phyloP scores from a whole-genome alignment of 2,888 invertebrate species.

The Chaetogeoica ovagalla region DNA sequence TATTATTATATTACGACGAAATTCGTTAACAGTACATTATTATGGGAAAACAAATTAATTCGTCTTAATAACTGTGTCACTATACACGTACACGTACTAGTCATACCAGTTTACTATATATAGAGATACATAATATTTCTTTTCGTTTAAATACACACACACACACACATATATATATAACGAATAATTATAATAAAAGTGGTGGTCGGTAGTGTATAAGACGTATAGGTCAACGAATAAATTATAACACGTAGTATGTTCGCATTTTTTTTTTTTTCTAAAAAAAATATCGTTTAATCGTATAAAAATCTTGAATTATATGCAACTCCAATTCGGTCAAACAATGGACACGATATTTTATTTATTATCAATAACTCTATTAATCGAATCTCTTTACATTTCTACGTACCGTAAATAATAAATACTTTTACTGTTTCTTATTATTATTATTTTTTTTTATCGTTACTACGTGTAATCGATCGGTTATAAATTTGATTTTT shows the following conservation, averaged over 20 bases:
- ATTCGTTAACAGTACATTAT: too few relatives aligned
- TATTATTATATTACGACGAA: too few relatives aligned
- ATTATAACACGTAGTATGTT: slow-evolving; percentile 17
- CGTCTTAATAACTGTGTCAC: too few relatives aligned
- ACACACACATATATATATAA: too few relatives aligned
- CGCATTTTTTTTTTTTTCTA: background rate
- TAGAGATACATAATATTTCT: too few relatives aligned
- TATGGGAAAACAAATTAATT: too few relatives aligned
- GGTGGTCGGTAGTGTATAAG: background rate
- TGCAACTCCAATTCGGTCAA: background rate
- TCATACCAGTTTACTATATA: too few relatives aligned
- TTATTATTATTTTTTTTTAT: slow-evolving; percentile 14
- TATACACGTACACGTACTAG: too few relatives aligned
- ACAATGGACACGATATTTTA: background rate
- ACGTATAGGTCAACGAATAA: slow-evolving; percentile 12
- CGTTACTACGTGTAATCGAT: background rate
- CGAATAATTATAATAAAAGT: background rate
- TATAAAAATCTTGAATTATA: background rate
- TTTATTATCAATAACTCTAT: background rate
- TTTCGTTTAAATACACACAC: too few relatives aligned
- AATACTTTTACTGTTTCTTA: background rate
- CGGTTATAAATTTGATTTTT: background rate
- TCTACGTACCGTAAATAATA: background rate
- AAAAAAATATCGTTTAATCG: background rate
- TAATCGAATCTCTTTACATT: background rate